Evolutionary conservation across 2,113 vertebrate genomes (phyloP), one percentile per base, ranked within the genome.

Genomic region (Protomyctophum bolini): DNA sequence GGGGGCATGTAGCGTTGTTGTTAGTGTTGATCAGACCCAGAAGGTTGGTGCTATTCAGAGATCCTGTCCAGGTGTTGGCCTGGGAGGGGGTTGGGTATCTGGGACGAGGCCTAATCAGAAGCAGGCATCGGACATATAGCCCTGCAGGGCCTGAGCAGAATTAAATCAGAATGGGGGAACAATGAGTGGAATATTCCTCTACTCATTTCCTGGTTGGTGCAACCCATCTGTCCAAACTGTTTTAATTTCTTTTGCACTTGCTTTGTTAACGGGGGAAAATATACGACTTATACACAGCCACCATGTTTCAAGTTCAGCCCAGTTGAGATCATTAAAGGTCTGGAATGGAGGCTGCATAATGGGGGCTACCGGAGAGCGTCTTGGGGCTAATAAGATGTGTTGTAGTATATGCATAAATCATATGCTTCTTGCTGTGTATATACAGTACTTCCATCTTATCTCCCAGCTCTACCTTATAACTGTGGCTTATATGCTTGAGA

Each of bases 21-120:
- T 70, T 78, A 66, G 72, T 83, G 77, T 75, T 60, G 56, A 68
- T 28, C 48, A 76, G 50, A 63, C 50, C 66, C 68, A 57, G 63
- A 66, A 54, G 60, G 28, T 41, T 75, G 68, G 60, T 73, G 57
- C 70, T 69, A 66, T 68, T 80, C 57, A 59, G 72, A 77, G 76
- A 89, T 88, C 70, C 68, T 80, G 57, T 71, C 68, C 84, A 88
- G 83, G 86, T 90, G 86, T 84, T 80, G 54, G 83, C 73, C 87
- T 69, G 57, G 72, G 51, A 86, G 83, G 68, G 75, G 69, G 81
- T 41, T 41, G 73, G 66, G 68, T 76, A 71, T 75, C 48, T 71
- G 48, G 68, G 75, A 57, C 52, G 71, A 10, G 45, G 61, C 54
- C 57, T 82, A 85, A 89, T 76, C 67, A 78, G 64, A 84, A 55